Evolutionary conservation across 2,113 vertebrate genomes (phyloP).

Genomic region (Tachuris rubrigastra): DNA sequence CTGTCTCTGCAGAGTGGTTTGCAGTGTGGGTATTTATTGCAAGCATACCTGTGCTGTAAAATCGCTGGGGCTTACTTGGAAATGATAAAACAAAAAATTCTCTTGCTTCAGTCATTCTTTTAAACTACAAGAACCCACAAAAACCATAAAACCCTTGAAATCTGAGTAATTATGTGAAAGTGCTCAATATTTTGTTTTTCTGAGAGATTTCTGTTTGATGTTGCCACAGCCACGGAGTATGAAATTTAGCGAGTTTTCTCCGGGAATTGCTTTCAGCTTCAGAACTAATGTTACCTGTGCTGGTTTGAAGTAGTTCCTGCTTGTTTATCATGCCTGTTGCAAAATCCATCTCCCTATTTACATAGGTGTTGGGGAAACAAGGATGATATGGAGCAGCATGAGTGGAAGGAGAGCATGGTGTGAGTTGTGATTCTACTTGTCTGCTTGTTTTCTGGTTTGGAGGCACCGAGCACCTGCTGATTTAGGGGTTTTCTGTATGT

Average conservation of each 20-base stretch:
- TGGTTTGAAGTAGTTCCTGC: neutral
- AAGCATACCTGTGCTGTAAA: neutral
- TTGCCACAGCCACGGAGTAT: neutral
- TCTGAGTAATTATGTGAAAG: neutral
- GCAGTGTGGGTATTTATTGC: neutral
- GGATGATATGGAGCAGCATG: neutral
- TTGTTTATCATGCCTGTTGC: neutral
- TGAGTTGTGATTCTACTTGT: slow-evolving; percentile 49
- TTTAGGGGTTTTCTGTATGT: slow-evolving; percentile 45
- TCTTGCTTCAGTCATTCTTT: neutral
- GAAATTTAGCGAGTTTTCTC: neutral
- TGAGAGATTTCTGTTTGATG: neutral
- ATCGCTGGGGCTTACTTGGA: neutral
- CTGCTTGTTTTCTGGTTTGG: slow-evolving; percentile 51
- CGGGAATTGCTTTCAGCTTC: neutral
- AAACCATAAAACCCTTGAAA: neutral
- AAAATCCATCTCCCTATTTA: slow-evolving; percentile 5
- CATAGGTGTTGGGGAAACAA: slow-evolving; percentile 18
- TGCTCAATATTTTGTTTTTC: neutral
- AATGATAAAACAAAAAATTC: neutral
- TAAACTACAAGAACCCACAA: neutral
- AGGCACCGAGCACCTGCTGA: slow-evolving; percentile 13
- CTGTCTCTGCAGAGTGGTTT: neutral
- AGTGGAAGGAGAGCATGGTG: slow-evolving; percentile 28
- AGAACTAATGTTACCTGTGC: neutral